These are phyloP conservation scores for Aelia acuminata DNA, from an alignment of 2,888 invertebrate genomes.

Conservation along the genomic window DNA sequence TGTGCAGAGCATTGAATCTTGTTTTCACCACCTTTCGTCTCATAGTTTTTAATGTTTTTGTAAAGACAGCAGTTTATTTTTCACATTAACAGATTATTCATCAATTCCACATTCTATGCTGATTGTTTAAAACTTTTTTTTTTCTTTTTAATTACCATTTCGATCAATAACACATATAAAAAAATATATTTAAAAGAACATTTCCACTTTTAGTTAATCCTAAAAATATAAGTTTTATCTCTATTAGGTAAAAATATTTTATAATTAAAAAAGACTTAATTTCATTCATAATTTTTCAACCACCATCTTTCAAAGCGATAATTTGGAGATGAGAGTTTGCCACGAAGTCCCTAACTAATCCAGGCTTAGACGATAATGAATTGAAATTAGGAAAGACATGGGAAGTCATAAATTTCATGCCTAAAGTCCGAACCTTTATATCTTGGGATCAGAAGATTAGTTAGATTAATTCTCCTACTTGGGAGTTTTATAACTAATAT, in stretches of 20 bases:
- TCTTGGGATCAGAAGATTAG: conserved; percentile 9
- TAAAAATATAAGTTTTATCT: not conserved
- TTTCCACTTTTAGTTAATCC: too few species aligned
- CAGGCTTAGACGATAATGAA: not conserved
- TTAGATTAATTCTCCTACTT: not conserved
- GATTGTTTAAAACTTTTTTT: too few species aligned
- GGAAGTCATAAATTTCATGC: conserved; percentile 1
- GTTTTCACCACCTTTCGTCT: too few species aligned
- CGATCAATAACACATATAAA: too few species aligned
- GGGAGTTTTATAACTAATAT: not conserved
- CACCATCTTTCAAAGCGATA: not conserved
- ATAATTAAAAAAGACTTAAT: not conserved
- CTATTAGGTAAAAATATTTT: not conserved
- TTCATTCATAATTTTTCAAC: not conserved
- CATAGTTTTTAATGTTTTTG: too few species aligned
- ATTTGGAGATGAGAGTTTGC: not conserved
- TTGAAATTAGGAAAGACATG: conserved; percentile 7
- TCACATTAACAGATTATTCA: too few species aligned
- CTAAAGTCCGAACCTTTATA: not conserved
- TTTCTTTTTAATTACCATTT: too few species aligned
- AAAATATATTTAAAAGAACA: too few species aligned
- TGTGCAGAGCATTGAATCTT: too few species aligned
- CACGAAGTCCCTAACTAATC: not conserved
- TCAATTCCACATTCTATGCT: too few species aligned
- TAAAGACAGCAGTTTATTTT: too few species aligned